phyloP scores from a whole-genome alignment of 2,888 invertebrate genomes.

The Andrena minutula region DNA sequence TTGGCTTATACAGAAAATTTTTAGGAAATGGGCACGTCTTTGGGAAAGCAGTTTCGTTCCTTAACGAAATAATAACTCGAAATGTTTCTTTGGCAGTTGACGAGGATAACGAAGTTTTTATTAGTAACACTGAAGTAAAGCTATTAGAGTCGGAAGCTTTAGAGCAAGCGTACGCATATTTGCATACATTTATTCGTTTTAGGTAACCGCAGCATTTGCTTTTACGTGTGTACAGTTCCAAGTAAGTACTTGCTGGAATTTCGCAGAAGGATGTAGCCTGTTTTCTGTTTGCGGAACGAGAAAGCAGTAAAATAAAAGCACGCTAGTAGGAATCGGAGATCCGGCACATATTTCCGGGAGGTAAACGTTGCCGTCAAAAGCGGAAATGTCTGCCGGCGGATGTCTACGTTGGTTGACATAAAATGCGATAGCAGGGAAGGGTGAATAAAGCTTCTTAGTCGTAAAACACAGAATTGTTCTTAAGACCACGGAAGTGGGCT shows the following conservation, averaged over 20 bases:
- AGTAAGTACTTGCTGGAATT: not conserved
- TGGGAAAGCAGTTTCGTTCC: too few relatives aligned
- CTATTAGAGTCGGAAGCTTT: too few relatives aligned
- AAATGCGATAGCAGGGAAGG: conserved; percentile 46
- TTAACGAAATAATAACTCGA: too few relatives aligned
- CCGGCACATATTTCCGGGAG: conserved; percentile 36
- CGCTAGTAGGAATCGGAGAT: not conserved
- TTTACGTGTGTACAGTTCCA: not conserved
- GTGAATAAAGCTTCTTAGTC: conserved; percentile 61
- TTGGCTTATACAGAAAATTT: too few relatives aligned
- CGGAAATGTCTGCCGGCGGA: conserved; percentile 5
- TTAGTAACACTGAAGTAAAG: too few relatives aligned
- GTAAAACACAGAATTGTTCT: conserved; percentile 62
- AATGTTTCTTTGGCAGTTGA: too few relatives aligned
- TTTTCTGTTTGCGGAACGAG: not conserved
- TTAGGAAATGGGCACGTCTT: too few relatives aligned
- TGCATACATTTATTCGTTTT: conserved; percentile 1
- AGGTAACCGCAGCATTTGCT: not conserved
- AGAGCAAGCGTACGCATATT: too few relatives aligned
- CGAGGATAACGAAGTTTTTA: too few relatives aligned
- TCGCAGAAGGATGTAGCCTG: not conserved
- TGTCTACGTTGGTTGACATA: conserved; percentile 43
- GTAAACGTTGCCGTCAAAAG: conserved; percentile 44
- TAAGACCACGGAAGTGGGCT: conserved; percentile 48
- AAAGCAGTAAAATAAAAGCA: conserved; percentile 18